Evolutionary conservation across 2,113 vertebrate species (phyloP).

Genomic region (Noctilio leporinus): DNA sequence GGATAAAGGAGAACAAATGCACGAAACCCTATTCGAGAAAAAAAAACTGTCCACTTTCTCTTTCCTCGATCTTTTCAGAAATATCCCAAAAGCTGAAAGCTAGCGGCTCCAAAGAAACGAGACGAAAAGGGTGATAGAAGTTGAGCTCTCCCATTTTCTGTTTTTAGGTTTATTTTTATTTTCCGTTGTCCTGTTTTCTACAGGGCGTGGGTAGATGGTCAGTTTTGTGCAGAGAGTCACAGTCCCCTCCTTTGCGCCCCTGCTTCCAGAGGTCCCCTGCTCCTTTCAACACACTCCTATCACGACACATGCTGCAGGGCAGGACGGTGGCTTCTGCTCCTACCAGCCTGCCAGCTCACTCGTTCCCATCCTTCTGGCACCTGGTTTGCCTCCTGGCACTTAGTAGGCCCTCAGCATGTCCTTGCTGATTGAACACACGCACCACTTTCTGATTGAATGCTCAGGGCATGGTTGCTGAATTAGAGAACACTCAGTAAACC

Average conservation of each 20-base stretch:
- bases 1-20: background rate
- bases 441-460: background rate
- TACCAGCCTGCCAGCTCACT: accelerated
- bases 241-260: too few species aligned
- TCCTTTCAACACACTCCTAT: accelerated
- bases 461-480: background rate
- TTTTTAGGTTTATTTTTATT: background rate
- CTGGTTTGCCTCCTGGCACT: background rate
- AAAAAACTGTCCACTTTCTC: accelerated
- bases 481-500: background rate
- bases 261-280: accelerated
- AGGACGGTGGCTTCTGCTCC: background rate
- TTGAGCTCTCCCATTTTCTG: background rate
- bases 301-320: accelerated
- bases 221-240: accelerated
- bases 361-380: background rate
- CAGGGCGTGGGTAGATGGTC: background rate
- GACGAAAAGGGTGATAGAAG: background rate
- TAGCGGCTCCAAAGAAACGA: background rate
- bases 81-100: background rate
- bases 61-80: background rate
- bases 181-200: background rate
- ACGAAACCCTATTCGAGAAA: background rate
- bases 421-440: background rate
- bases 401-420: background rate